These are phyloP conservation scores for Macquaria australasica DNA, from an alignment of 2,113 vertebrate genomes.

Conservation along the genomic window DNA sequence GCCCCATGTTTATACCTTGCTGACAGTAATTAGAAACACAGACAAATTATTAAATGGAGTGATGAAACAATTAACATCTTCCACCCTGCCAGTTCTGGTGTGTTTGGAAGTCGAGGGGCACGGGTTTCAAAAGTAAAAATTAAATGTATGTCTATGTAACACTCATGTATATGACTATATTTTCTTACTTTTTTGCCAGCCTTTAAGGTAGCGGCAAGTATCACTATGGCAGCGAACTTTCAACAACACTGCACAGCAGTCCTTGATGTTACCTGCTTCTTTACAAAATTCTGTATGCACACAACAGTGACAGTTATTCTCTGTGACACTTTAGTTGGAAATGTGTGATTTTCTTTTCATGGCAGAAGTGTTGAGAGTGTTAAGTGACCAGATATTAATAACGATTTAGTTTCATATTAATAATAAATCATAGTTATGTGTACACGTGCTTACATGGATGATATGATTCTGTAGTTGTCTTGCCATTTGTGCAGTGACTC, in stretches of 20 bases:
- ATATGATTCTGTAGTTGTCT: not conserved
- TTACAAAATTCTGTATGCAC: constrained; percentile 1
- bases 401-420: not conserved
- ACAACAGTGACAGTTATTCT: not conserved
- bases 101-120: constrained; percentile 30
- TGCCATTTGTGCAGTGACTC: constrained; percentile 34
- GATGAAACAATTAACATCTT: constrained; percentile 24
- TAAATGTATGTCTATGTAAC: not conserved
- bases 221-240: not conserved
- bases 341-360: constrained; percentile 5
- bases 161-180: not conserved
- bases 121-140: constrained; percentile 23
- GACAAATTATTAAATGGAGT: constrained; percentile 26
- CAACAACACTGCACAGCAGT: not conserved
- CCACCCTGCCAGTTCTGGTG: constrained; percentile 15
- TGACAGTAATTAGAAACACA: not conserved
- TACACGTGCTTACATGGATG: not conserved
- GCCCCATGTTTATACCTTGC: constrained; percentile 3
- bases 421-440: not conserved
- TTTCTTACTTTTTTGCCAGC: not conserved
- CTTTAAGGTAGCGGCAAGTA: constrained; percentile 1
- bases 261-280: constrained; percentile 4
- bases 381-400: not conserved
- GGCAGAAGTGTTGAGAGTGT: not conserved
- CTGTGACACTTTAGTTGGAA: not conserved